A percentile compares a stretch with the other conserved stretches of the same genome.
Conservation (phyloP, 2,797 vertebrate species). For the Gymnocypris eckloni region DNA sequence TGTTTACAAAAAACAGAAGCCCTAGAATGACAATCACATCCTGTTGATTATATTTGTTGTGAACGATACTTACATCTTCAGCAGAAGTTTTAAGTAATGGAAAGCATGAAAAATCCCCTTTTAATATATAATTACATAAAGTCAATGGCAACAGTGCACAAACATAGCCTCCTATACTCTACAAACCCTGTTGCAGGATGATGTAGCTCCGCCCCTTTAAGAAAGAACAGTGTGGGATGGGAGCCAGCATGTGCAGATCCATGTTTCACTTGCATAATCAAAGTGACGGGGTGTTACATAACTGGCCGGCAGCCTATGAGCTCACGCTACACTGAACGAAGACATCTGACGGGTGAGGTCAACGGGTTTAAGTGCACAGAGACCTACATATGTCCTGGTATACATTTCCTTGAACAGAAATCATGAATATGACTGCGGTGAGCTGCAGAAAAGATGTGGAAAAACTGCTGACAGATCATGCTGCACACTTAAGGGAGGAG, state of each 20-base stretch:
- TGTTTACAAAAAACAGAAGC: neutral
- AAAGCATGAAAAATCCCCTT: conserved; percentile 18
- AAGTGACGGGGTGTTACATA: conserved; percentile 56
- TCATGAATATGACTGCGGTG: neutral
- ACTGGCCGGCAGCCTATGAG: conserved; percentile 44
- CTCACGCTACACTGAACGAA: neutral
- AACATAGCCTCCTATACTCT: conserved; percentile 45
- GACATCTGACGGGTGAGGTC: neutral
- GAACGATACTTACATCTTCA: neutral
- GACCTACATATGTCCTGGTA: neutral
- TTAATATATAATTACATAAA: conserved; percentile 36
- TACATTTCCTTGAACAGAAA: neutral
- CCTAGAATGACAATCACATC: neutral
- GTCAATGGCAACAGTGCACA: conserved; percentile 36
- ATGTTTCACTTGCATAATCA: conserved; percentile 60
- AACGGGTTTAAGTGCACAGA: conserved; percentile 1
- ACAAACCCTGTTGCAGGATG: conserved; percentile 47
- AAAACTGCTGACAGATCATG: neutral
- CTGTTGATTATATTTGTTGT: neutral
- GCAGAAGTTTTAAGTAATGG: neutral
- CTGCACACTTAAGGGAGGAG: neutral
- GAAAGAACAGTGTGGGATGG: conserved; percentile 11
- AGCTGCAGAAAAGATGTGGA: neutral
- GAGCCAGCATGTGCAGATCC: conserved; percentile 40
- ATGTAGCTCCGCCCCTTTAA: conserved; percentile 29